These are phyloP conservation scores for Macroglossus sobrinus DNA, from an alignment of 2,113 vertebrate genomes.

Conservation along the genomic window DNA sequence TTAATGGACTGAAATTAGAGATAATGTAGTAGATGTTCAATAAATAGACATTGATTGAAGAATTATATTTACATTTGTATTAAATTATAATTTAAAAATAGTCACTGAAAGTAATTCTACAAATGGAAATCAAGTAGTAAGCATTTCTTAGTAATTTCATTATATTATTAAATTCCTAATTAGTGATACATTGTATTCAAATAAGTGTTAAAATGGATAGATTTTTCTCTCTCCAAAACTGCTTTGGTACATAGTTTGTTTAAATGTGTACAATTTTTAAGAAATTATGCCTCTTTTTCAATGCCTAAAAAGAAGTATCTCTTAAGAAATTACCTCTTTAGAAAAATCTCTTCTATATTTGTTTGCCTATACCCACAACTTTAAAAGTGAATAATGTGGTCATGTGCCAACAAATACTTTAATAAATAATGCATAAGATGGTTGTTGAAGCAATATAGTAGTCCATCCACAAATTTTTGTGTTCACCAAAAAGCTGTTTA, in stretches of 20 bases:
- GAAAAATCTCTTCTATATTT: not conserved
- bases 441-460: not conserved
- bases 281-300: not conserved
- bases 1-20: not conserved
- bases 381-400: not conserved
- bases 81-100: not conserved
- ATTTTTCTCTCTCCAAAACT: not conserved
- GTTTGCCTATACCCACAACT: not conserved
- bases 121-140: not conserved
- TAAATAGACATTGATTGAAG: not conserved
- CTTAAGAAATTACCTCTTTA: not conserved
- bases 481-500: not conserved
- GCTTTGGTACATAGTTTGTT: not conserved
- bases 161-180: not conserved
- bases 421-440: not conserved
- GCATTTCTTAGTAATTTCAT: not conserved
- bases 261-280: not conserved
- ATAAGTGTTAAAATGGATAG: not conserved
- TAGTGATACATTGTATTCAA: not conserved
- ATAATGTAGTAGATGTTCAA: not conserved
- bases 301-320: not conserved
- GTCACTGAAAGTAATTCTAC: not conserved
- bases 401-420: not conserved
- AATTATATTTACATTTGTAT: not conserved
- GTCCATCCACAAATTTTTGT: not conserved